These are phyloP conservation scores for Silvanus unidentatus DNA, from an alignment of 2,888 invertebrate species.

Conservation along the genomic window DNA sequence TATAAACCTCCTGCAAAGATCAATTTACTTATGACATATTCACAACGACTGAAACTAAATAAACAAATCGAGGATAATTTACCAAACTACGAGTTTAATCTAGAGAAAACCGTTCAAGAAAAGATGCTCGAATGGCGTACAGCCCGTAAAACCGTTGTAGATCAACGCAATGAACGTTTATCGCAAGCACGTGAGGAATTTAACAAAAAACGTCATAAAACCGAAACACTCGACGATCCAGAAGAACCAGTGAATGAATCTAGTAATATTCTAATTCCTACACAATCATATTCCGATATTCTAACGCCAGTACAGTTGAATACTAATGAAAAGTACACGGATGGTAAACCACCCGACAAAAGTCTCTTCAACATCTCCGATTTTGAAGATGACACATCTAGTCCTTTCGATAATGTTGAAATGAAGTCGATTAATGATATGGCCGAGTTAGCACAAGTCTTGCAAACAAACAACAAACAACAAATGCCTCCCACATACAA, in stretches of 20 bases:
- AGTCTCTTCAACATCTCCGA: constrained; percentile 59
- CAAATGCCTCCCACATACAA: constrained; percentile 14
- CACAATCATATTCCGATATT: constrained; percentile 40
- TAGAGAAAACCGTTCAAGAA: constrained; percentile 66
- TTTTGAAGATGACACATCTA: constrained; percentile 87
- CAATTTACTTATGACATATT: constrained; percentile 54
- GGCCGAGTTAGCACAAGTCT: constrained; percentile 80
- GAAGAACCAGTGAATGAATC: constrained; percentile 16
- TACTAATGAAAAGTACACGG: constrained; percentile 18
- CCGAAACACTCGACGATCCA: constrained; percentile 18
- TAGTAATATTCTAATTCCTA: constrained; percentile 22
- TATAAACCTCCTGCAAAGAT: constrained; percentile 75
- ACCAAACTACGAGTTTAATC: constrained; percentile 64
- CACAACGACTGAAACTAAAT: constrained; percentile 50
- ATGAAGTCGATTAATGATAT: constrained; percentile 88
- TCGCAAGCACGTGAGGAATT: constrained; percentile 46
- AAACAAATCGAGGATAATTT: constrained; percentile 51
- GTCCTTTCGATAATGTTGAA: constrained; percentile 90
- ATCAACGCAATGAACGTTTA: constrained; percentile 53
- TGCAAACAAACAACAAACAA: constrained; percentile 48
- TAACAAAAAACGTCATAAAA: constrained; percentile 22
- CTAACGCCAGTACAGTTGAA: constrained; percentile 45
- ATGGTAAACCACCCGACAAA: constrained; percentile 27
- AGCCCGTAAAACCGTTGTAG: constrained; percentile 57
- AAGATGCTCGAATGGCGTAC: constrained; percentile 67